phyloP scores from a whole-genome alignment of 2,113 vertebrate species.

The Mellivora capensis region DNA sequence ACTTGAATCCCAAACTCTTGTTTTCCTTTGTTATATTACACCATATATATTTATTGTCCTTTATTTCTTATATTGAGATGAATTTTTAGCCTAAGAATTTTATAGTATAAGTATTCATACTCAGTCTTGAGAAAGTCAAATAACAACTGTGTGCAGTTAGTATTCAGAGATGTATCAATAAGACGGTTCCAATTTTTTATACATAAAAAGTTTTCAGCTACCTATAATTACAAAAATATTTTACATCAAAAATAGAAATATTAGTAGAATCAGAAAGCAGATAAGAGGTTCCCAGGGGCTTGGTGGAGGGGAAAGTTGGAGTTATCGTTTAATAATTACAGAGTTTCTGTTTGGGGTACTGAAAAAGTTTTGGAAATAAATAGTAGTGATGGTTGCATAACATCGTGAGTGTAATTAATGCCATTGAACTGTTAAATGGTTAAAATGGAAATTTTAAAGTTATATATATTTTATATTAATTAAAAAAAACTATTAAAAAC shows the following conservation, averaged over 20 bases:
- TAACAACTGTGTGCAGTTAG: not conserved
- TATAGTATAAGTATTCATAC: not conserved
- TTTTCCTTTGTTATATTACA: not conserved
- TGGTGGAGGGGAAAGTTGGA: not conserved
- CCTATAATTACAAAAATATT: not conserved
- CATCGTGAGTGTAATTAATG: not conserved
- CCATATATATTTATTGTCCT: not conserved
- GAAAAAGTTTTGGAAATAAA: conserved; percentile 6
- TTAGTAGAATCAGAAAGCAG: not conserved
- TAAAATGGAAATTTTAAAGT: not conserved
- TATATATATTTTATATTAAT: not conserved
- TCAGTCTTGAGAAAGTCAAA: not conserved
- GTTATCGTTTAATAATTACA: not conserved
- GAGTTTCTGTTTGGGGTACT: not conserved
- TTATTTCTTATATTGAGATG: not conserved
- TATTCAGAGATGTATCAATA: not conserved
- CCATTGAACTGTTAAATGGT: not conserved
- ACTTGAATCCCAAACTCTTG: not conserved
- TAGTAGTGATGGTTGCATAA: not conserved
- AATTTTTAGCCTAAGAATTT: not conserved
- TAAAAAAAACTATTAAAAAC: not conserved
- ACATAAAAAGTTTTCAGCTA: not conserved
- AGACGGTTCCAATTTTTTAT: not conserved
- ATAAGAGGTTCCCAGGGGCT: not conserved
- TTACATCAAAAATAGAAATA: not conserved